Evolutionary conservation across 2,888 invertebrate genomes (phyloP), one percentile per base, ranked within the genome.

Genomic region (Xanthostigma xanthostigma): DNA sequence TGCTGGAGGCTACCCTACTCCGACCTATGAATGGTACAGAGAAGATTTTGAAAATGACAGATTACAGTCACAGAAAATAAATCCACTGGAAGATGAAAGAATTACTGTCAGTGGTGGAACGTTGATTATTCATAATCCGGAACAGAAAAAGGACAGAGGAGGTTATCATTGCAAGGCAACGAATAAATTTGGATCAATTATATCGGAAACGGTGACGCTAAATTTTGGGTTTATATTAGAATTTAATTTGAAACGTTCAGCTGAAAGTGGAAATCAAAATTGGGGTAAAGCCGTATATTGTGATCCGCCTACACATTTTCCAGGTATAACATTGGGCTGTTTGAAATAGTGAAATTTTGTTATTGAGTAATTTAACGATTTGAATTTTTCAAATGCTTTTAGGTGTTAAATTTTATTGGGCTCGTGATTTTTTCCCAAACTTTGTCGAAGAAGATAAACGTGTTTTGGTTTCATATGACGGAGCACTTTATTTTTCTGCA

Each of bases 261-360:
- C 79, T 41, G 93, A 93, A 67, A 75, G 74, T 53, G 92, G 91
- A 8, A 84, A 87, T 58, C 85, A 91, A 64, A 91, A 92, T 66
- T 93, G 92, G 92, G 93, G 93, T 36, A 93, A 92, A 71, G 84
- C 88, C 0, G 79, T 93, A 55, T 86, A 82, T 55, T 94, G 93
- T 68, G 92, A 93, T 70, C 89, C 94, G 11, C 95, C 95, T 0
- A 87, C 87, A 55, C 87, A 88, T 71, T 94, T 85, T 64, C 92
- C 94, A 8, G 75, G 74, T 73, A 59, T 58, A 51, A 49, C 13
- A 41, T n/a, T 38, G n/a, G 8, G 9, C 8, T 37, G n/a, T 10
- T 27, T 37, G n/a, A 38, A 13, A 38, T 38, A 38, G n/a, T 38
- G n/a, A 38, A 38, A 12, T 38, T 38, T 8, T 8, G 38, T 38